A percentile compares a stretch with the other conserved stretches of the same genome.
phyloP scores from a whole-genome alignment of 2,888 invertebrate genomes.

The Sepiola atlantica region DNA sequence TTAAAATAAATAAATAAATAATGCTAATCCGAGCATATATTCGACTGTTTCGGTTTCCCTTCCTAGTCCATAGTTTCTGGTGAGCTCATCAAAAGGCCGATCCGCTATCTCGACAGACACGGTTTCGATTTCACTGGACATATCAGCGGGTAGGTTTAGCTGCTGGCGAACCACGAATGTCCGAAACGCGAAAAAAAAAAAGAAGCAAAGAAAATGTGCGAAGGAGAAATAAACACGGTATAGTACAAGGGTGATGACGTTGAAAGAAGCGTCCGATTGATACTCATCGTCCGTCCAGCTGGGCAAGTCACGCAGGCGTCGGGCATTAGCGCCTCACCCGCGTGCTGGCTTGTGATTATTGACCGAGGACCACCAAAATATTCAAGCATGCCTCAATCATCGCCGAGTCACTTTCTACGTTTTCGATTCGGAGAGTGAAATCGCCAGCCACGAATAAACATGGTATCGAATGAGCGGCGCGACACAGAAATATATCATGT shows the following conservation, averaged over 20 bases:
- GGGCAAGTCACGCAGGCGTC: neutral
- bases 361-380: neutral
- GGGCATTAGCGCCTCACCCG: neutral
- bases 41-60: too few species aligned
- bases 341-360: neutral
- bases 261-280: neutral
- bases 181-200: neutral
- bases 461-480: neutral
- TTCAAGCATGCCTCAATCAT: neutral
- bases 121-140: neutral
- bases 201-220: neutral
- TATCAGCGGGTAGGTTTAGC: neutral
- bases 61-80: neutral
- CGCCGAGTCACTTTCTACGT: neutral
- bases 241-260: neutral
- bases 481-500: neutral
- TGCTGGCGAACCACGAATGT: neutral
- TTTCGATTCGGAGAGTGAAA: neutral
- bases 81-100: neutral
- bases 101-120: slow-evolving; percentile 8
- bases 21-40: too few species aligned
- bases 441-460: neutral
- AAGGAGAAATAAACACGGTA: neutral
- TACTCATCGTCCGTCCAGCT: neutral
- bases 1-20: too few species aligned